These are phyloP conservation scores for Gulo gulo DNA, from an alignment of 2,113 vertebrate species.

Conservation along the genomic window DNA sequence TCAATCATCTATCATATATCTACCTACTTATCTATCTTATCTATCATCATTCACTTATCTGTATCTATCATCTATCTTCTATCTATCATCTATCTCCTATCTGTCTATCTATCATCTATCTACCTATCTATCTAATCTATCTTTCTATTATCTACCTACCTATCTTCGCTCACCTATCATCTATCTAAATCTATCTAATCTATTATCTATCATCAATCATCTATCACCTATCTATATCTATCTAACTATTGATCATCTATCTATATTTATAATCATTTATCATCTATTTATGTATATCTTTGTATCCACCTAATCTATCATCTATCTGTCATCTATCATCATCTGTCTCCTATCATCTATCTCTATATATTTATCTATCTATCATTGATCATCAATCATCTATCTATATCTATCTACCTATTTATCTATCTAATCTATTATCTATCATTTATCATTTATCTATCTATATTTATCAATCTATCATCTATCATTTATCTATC, in stretches of 20 bases:
- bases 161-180: too few species aligned
- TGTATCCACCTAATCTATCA: too few species aligned
- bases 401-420: neutral
- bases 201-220: neutral
- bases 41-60: neutral
- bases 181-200: neutral
- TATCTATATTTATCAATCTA: too few species aligned
- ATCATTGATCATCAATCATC: neutral
- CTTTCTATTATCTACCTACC: too few species aligned
- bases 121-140: neutral
- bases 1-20: too few species aligned
- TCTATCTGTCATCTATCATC: too few species aligned
- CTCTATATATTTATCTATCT: neutral
- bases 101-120: too few species aligned
- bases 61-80: neutral
- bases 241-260: neutral
- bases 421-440: neutral
- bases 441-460: neutral
- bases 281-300: neutral
- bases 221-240: too few species aligned
- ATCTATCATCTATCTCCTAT: neutral
- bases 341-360: neutral
- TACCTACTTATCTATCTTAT: too few species aligned
- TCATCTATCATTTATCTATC: neutral
- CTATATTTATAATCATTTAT: neutral